These are phyloP conservation scores for Sylvilagus floridanus DNA, from an alignment of 2,797 vertebrate species.

Conservation along the genomic window DNA sequence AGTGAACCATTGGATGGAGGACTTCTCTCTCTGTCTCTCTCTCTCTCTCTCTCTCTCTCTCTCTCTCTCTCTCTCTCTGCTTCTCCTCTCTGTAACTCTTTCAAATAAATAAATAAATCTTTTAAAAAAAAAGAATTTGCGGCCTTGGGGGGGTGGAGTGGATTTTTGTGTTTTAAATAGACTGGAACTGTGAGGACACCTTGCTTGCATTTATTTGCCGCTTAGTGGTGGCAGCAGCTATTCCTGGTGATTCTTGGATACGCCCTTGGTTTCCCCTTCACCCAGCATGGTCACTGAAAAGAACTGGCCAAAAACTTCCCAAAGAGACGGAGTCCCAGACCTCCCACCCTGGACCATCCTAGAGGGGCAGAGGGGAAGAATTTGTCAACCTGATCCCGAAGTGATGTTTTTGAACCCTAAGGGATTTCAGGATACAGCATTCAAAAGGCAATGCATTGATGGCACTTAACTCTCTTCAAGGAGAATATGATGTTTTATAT, in stretches of 20 bases:
- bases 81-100: too few species aligned
- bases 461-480: not conserved
- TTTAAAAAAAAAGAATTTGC: too few species aligned
- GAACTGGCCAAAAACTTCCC: not conserved
- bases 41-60: too few species aligned
- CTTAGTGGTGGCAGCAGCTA: not conserved
- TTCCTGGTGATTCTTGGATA: not conserved
- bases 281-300: not conserved
- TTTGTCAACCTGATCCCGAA: not conserved
- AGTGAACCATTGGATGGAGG: too few species aligned
- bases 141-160: not conserved
- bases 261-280: not conserved
- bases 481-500: not conserved
- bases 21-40: too few species aligned
- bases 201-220: not conserved
- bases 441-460: not conserved
- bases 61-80: too few species aligned
- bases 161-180: not conserved
- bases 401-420: not conserved
- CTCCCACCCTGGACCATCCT: not conserved
- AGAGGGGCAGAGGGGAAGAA: not conserved
- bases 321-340: not conserved
- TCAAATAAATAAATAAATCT: too few species aligned
- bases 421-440: not conserved
- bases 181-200: not conserved